Base-by-base conservation (phyloP, 1,140 invertebrate genomes). In the Littorina saxatilis region DNA sequence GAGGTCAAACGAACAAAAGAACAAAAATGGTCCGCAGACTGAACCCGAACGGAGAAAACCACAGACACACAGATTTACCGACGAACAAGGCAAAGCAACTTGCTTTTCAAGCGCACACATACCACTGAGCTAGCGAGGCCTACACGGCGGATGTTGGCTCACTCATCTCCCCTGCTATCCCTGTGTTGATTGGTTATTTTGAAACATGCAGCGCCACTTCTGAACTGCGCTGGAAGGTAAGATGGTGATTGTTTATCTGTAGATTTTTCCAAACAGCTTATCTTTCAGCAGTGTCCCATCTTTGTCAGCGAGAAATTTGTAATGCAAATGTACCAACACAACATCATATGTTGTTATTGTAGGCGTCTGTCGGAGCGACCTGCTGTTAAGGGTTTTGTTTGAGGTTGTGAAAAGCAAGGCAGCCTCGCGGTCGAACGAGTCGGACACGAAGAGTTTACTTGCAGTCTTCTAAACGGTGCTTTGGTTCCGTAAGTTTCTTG, bases 121-220 rank as follows among this genome's bases (percentile, higher is more conserved):
- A 61, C 7, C 4, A 29, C 5, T 11, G 58, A 7, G n/a, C 4
- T 5, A 23, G n/a, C 7, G n/a, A 9, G 27, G 27, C 7, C n/a
- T 7, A 61, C 58, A 11, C 58, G 20, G 58, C 20, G 20, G 20
- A 29, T 13, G 23, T 61, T 7, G 7, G 9, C 5, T 27, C 39
- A 0, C 40, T 0, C 5, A 72, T 43, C 37, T 27, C 40, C 20
- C 43, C 68, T 20, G 23, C 43, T 72, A 39, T 17, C 7, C 17
- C 17, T 23, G 11, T 39, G 35, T 1, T 55, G 73, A 77, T 77
- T 77, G 75, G 75, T 55, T 77, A 55, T 77, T 77, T 77, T 35
- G 61, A 77, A 77, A 77, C 52, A 35, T 15, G n/a, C 75, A 77
- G 75, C 75, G 75, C 75, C 75, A 77, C 61, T 77, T 77, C 75